Evolutionary conservation across 1,140 invertebrate genomes (phyloP).

Genomic region (Aphelenchoides fujianensis): DNA sequence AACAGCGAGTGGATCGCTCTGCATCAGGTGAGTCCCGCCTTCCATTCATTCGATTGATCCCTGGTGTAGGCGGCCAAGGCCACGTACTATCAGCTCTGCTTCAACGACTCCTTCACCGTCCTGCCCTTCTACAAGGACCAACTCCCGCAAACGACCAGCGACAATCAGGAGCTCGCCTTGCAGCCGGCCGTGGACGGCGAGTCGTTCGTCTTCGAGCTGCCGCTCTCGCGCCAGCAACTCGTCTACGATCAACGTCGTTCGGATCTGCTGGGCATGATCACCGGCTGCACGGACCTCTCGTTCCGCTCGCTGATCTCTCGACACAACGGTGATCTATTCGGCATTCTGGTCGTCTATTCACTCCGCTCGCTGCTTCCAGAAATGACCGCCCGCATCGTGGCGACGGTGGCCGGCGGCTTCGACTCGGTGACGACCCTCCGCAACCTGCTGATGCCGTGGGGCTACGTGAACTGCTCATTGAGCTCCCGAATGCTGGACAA

Average conservation of each 20-base stretch:
- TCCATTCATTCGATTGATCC: not conserved
- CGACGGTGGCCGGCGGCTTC: conserved; percentile 2
- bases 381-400: not conserved
- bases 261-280: conserved; percentile 19
- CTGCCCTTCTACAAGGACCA: conserved; percentile 37
- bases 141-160: not conserved
- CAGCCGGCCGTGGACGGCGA: conserved; percentile 33
- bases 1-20: conserved; percentile 25
- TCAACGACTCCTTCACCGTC: conserved; percentile 40
- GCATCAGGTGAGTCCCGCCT: conserved; percentile 31
- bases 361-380: too few relatives aligned
- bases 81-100: conserved; percentile 45
- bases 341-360: too few relatives aligned
- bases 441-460: not conserved
- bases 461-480: conserved; percentile 5
- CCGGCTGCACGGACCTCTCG: conserved; percentile 38
- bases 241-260: conserved; percentile 36
- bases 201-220: conserved; percentile 46
- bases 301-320: conserved; percentile 25
- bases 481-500: not conserved
- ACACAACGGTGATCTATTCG: too few relatives aligned
- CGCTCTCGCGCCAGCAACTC: conserved; percentile 17
- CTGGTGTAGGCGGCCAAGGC: conserved; percentile 40
- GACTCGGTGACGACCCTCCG: conserved; percentile 4
- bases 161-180: conserved; percentile 4